These are phyloP conservation scores for Aphodius sticticus DNA, from an alignment of 2,888 invertebrate genomes.

Conservation along the genomic window DNA sequence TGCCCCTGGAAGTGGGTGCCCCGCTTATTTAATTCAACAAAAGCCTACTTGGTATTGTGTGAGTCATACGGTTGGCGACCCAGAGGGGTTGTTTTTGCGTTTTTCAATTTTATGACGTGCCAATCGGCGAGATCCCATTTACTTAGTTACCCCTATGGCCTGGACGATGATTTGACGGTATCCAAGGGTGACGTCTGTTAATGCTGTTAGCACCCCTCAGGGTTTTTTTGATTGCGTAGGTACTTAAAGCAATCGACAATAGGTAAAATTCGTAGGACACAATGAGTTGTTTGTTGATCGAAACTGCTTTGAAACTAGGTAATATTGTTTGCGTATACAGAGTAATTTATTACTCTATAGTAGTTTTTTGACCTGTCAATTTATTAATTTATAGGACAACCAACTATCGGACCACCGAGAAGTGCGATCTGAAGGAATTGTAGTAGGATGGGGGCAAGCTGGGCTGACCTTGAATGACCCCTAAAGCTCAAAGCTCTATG, in stretches of 20 bases:
- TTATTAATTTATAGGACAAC: no score
- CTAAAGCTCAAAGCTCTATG: no score
- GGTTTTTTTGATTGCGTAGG: not conserved
- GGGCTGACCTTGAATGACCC: no score
- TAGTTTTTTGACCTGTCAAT: no score
- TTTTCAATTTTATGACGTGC: slow-evolving; percentile 12
- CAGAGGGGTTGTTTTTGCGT: slow-evolving; percentile 6
- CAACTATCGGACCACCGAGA: no score
- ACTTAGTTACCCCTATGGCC: not conserved
- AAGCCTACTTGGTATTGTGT: slow-evolving; percentile 11
- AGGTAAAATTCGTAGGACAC: not conserved
- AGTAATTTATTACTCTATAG: no score
- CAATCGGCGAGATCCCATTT: not conserved
- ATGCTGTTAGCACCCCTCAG: not conserved
- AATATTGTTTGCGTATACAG: no score
- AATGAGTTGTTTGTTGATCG: not conserved
- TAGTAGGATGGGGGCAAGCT: no score
- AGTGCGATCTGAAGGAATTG: no score
- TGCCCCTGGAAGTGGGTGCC: slow-evolving; percentile 12
- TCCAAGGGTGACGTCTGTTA: slow-evolving; percentile 10
- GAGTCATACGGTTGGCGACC: not conserved
- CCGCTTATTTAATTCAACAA: slow-evolving; percentile 6
- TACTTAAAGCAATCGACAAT: not conserved
- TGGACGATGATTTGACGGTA: slow-evolving; percentile 7
- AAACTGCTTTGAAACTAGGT: not conserved